Percentiles rank a stretch among this genome's conserved stretches.
These are phyloP conservation scores for Plutomurus gul DNA, from an alignment of 1,140 invertebrate genomes.

Conservation along the genomic window DNA sequence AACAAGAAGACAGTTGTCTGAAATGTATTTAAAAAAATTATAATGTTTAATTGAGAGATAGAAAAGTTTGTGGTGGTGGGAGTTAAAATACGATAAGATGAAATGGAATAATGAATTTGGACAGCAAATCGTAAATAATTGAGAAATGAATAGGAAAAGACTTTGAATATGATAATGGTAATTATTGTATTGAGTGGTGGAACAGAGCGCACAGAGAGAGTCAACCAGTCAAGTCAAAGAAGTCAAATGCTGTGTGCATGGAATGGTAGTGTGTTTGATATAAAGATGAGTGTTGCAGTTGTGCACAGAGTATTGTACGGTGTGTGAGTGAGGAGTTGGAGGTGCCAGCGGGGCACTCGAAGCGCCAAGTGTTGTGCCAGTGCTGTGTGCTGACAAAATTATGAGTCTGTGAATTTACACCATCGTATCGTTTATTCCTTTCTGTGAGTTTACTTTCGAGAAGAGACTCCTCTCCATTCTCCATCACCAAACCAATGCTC, in stretches of 20 bases:
- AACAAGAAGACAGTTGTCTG: too few relatives aligned
- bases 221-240: background rate
- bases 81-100: background rate
- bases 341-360: constrained; percentile 2
- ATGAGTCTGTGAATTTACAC: constrained; percentile 38
- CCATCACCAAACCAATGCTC: too few relatives aligned
- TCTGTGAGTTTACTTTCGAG: too few relatives aligned
- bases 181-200: background rate
- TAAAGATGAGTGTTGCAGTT: background rate
- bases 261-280: background rate
- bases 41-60: background rate
- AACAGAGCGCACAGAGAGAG: background rate
- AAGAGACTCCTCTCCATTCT: too few relatives aligned
- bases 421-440: too few relatives aligned
- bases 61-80: background rate
- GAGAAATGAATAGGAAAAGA: background rate
- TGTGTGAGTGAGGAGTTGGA: background rate
- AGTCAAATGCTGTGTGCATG: too few relatives aligned
- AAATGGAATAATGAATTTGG: background rate
- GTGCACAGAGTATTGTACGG: background rate
- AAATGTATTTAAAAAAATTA: too few relatives aligned
- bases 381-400: constrained; percentile 40
- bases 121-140: background rate
- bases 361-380: constrained; percentile 1
- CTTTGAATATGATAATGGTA: background rate